Conservation (phyloP, 30 jellyfish, hydroid and myxozoan genomes). For the Aurelia aurita complex sp. Pacific region DNA sequence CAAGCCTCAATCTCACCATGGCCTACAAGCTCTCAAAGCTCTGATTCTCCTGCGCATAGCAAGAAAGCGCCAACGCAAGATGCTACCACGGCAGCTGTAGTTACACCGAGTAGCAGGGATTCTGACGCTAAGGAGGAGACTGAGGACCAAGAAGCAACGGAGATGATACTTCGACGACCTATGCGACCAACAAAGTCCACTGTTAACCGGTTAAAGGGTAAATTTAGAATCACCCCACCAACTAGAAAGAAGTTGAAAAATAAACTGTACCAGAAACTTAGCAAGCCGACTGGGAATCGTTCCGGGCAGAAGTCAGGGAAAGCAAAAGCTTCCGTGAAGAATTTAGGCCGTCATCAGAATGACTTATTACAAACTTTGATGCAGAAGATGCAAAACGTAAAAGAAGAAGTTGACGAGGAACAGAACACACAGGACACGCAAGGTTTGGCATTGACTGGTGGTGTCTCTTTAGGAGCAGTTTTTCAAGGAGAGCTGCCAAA, state of each 20-base stretch:
- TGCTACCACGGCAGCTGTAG: too few relatives aligned
- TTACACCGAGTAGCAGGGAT: too few relatives aligned
- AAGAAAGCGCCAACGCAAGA: too few relatives aligned
- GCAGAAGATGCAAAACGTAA: conserved; percentile 44
- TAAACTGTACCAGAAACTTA: background rate
- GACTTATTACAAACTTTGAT: conserved; percentile 23
- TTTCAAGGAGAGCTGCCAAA: conserved; percentile 52
- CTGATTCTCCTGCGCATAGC: background rate
- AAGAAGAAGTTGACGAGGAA: conserved; percentile 21
- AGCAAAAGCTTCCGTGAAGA: conserved; percentile 30
- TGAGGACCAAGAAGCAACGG: too few relatives aligned
- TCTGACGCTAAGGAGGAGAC: too few relatives aligned
- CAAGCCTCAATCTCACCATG: conserved; percentile 4
- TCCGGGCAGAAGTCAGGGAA: background rate
- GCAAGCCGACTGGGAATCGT: background rate
- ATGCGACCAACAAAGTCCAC: conserved; percentile 25
- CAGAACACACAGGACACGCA: too few relatives aligned
- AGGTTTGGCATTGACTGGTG: conserved; percentile 26
- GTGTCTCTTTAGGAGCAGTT: conserved; percentile 60
- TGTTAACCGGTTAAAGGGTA: background rate
- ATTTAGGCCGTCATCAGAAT: conserved; percentile 8
- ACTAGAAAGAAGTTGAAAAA: background rate
- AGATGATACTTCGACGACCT: too few relatives aligned
- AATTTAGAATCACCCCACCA: conserved; percentile 17
- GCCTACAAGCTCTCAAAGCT: conserved; percentile 15